Conservation (phyloP, 2,888 invertebrate species). For the Cloeon dipterum region DNA sequence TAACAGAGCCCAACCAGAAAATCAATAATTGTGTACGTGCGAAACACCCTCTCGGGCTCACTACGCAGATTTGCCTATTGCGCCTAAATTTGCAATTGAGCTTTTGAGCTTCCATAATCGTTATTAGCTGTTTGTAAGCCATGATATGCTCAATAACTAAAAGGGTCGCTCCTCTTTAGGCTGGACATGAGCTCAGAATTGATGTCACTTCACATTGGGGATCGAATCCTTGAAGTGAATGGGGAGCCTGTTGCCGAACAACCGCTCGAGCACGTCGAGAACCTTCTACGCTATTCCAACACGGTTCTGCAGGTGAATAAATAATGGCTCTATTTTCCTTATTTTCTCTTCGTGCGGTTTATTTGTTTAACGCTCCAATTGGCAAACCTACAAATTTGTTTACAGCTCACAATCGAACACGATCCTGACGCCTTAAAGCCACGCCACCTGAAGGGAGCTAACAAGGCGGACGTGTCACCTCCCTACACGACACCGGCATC, state of each 20-base stretch:
- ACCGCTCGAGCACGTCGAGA: constrained; percentile 55
- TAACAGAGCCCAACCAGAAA: too few relatives aligned
- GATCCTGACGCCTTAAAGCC: constrained; percentile 48
- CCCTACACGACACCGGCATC: constrained; percentile 6
- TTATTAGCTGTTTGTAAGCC: too few relatives aligned
- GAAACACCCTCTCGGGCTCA: too few relatives aligned
- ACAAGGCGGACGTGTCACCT: too few relatives aligned
- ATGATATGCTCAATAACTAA: too few relatives aligned
- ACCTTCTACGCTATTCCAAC: constrained; percentile 44
- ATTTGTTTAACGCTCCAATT: constrained; percentile 4
- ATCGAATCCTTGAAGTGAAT: constrained; percentile 79
- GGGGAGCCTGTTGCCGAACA: constrained; percentile 66
- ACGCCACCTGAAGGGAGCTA: too few relatives aligned
- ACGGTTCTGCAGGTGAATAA: constrained; percentile 43
- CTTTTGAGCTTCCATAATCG: too few relatives aligned
- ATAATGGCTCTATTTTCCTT: not conserved
- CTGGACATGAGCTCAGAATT: constrained; percentile 60
- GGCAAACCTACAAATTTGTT: too few relatives aligned
- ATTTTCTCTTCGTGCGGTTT: not conserved
- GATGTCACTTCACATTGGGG: constrained; percentile 75
- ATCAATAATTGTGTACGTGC: too few relatives aligned
- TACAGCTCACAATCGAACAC: constrained; percentile 67
- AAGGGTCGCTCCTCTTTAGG: too few relatives aligned
- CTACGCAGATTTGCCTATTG: too few relatives aligned
- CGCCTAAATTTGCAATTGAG: too few relatives aligned